Base-by-base conservation (phyloP, 1,140 invertebrate genomes). In the Zaprionus capensis region DNA sequence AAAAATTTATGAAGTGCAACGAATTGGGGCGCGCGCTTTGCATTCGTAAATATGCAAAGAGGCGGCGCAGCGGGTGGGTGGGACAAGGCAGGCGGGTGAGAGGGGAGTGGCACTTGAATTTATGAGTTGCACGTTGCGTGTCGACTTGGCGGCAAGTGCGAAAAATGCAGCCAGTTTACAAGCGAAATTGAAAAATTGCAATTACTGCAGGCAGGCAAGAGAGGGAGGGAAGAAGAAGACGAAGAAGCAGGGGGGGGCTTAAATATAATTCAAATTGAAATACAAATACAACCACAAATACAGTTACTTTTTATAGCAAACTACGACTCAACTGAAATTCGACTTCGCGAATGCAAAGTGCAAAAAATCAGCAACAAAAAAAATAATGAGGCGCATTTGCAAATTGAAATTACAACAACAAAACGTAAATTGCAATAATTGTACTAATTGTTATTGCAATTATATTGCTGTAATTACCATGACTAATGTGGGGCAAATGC, bases 1-100 rank as follows among this genome's bases (percentile, higher is more conserved):
- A 81, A 76, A 85, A 90, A 85, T 88, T 88, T 88, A 88, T 88
- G 86, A 88, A 85, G 85, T 88, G 85, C 85, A 88, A 84, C 85
- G 85, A 90, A 83, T 78, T 75, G 71, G 34, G 75, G 76, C 71
- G 71, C 74, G 74, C 74, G 74, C 69, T 76, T 76, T 76, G 74
- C 74, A 67, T 76, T 67, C 22, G 53, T 76, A 77, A 79, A 70
- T 81, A 81, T 81, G 76, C 71, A 81, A 75, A 78, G 31, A 70
- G 46, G 11, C 34, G 20, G 28, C 65, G 12, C 55, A 71, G 57
- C 36, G 41, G 57, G 59, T 38, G 59, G 51, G 36, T 22, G 26
- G 65, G 41, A n/a, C 58, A 24, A 24, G 17, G 28, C 26, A 28
- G 28, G 6, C 1, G 38, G 17, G 9, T 12, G 12, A 1, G 53